A percentile compares a stretch with the other conserved stretches of the same genome.
These are phyloP conservation scores for Blastobasis lacticolella DNA, from an alignment of 2,888 invertebrate species.

Conservation along the genomic window DNA sequence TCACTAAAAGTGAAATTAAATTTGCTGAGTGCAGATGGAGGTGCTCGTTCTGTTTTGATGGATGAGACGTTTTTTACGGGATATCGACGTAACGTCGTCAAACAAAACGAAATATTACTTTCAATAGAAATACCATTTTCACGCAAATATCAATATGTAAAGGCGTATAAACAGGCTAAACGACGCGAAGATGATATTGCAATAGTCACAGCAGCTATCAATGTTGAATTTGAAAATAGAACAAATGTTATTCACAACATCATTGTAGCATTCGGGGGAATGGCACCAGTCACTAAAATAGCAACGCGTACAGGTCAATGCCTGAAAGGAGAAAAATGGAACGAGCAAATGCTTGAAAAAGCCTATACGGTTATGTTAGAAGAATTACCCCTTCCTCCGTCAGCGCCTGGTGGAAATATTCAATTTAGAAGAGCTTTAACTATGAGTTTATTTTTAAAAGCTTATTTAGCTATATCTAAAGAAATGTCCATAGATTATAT, in stretches of 20 bases:
- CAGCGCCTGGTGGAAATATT: conserved; percentile 89
- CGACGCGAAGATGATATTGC: conserved; percentile 93
- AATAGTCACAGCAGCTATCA: conserved; percentile 87
- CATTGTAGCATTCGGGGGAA: conserved; percentile 89
- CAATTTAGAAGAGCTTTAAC: conserved; percentile 84
- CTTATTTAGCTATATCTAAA: conserved; percentile 77
- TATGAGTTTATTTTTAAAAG: conserved; percentile 84
- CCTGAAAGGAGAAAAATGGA: conserved; percentile 78
- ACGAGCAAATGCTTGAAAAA: conserved; percentile 77
- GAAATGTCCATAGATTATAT: conserved; percentile 60
- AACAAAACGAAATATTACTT: conserved; percentile 81
- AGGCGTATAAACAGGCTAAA: conserved; percentile 88
- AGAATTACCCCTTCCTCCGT: conserved; percentile 85
- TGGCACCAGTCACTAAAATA: conserved; percentile 91
- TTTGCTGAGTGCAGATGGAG: conserved; percentile 70
- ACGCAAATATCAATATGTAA: conserved; percentile 78
- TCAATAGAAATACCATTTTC: conserved; percentile 84
- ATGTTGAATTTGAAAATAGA: conserved; percentile 76
- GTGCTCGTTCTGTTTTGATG: conserved; percentile 77
- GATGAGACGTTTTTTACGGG: conserved; percentile 86
- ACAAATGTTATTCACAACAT: conserved; percentile 73
- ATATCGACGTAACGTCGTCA: conserved; percentile 82
- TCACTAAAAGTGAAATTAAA: conserved; percentile 86
- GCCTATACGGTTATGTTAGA: conserved; percentile 78
- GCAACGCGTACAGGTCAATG: conserved; percentile 79